Evolutionary conservation across 2,888 invertebrate genomes (phyloP), one percentile per base, ranked within the genome.

Genomic region (Phragmatobia fuliginosa): DNA sequence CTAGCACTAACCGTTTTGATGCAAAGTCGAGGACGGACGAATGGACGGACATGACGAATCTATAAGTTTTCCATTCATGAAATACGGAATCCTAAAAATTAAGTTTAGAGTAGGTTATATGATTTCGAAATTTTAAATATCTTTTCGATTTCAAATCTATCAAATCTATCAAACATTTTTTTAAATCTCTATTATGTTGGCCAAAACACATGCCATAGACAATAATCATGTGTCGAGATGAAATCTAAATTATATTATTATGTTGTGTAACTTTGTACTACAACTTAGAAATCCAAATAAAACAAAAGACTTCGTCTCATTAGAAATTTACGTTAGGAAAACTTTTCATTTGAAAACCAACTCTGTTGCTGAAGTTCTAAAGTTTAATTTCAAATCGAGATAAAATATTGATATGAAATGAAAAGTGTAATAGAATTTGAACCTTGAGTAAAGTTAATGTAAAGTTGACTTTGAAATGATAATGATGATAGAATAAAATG

Each of bases 201-300:
- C 45, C 21, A 25, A 1, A 56, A 56, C 56, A 16, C 56, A 56
- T 56, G 56, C 56, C 56, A 56, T 56, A 28, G 56, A 56, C 56
- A 28, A 52, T 25, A 49, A 32, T 16, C 45, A 64, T 25, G 52
- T 33, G 49, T 45, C 33, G 49, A 64, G 63, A 64, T 64, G 63
- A 64, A 52, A 64, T 52, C 63, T 49, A 64, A 64, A 64, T 49
- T 64, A 64, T 38, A n/a, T n/a, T n/a, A n/a, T n/a, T n/a, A 58
- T 58, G 56, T 65, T 65, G 28, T 56, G 38, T 38, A 65, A 65
- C 65, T 38, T 58, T 32, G 14, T 49, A 73, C 69, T 62, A 56
- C 52, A 56, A 62, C 68, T 73, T 81, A 82, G 85, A 85, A 86
- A 85, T 85, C 85, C 76, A 84, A 85, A 86, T 76, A 86, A 85